Percentiles rank a stretch among this genome's conserved stretches.
These are phyloP conservation scores for Trissolcus basalis DNA, from an alignment of 1,140 invertebrate genomes.

Conservation along the genomic window DNA sequence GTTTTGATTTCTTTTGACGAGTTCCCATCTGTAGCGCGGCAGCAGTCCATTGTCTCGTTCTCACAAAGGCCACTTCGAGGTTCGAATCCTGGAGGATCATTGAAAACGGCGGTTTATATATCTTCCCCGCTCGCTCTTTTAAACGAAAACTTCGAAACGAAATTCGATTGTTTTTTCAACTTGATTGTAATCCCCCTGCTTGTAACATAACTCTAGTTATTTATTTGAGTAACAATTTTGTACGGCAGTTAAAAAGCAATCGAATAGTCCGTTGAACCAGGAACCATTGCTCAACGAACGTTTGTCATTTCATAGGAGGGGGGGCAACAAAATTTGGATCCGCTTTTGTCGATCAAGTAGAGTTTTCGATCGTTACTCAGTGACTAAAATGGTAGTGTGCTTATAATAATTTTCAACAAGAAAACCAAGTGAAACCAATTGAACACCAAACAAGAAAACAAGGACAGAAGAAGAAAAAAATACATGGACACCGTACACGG, in stretches of 20 bases:
- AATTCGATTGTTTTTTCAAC: too few relatives aligned
- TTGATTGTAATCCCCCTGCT: too few relatives aligned
- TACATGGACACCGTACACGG: conserved; percentile 2
- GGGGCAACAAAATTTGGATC: conserved; percentile 4
- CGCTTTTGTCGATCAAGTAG: conserved; percentile 4
- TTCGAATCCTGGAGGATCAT: conserved; percentile 3
- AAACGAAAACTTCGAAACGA: neutral
- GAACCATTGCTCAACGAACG: neutral
- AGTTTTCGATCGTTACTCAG: conserved; percentile 30
- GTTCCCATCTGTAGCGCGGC: neutral
- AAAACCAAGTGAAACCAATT: conserved; percentile 6
- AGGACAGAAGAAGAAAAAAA: too few relatives aligned
- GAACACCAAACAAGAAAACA: conserved; percentile 31
- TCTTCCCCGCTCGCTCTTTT: neutral
- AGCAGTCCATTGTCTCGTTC: conserved; percentile 2
- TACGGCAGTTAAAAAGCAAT: neutral
- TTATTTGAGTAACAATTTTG: neutral
- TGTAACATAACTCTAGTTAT: too few relatives aligned
- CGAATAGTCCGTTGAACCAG: neutral
- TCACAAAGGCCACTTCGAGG: conserved; percentile 1
- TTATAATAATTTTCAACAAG: too few relatives aligned
- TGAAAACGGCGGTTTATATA: neutral
- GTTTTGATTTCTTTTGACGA: conserved; percentile 20
- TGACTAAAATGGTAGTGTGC: too few relatives aligned
- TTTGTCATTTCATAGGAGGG: conserved; percentile 7